Conservation (phyloP, 2,113 vertebrate species). For the Phainopepla nitens region DNA sequence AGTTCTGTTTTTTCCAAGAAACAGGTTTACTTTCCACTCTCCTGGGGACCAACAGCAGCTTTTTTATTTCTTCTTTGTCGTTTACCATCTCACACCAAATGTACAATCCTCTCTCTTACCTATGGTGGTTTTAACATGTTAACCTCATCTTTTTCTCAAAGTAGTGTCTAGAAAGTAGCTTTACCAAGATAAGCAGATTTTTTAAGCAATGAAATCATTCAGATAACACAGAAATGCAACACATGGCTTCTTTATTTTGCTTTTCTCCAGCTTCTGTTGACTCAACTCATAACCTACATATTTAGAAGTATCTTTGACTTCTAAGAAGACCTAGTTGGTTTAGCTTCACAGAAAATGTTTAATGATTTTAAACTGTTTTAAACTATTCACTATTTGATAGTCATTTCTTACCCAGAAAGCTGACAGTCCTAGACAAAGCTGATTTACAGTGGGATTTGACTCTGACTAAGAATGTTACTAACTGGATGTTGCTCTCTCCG, state of each 20-base stretch:
- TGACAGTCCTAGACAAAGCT: background rate
- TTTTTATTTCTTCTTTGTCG: background rate
- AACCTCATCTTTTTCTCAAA: background rate
- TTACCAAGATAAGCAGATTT: background rate
- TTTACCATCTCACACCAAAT: background rate
- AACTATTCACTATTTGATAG: background rate
- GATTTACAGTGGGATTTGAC: background rate
- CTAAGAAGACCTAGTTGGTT: background rate
- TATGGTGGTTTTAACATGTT: background rate
- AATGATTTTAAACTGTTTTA: background rate
- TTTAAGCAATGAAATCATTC: background rate
- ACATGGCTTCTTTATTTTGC: background rate
- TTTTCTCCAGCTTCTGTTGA: background rate
- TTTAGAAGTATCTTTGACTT: background rate
- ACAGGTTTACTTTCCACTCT: background rate
- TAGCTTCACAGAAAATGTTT: background rate
- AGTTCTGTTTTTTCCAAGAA: background rate
- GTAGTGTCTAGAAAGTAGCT: background rate
- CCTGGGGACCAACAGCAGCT: background rate
- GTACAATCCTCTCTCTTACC: background rate
- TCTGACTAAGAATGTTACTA: background rate
- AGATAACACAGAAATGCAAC: background rate
- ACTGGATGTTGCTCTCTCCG: background rate
- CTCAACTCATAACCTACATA: background rate
- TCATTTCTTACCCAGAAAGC: background rate